These are phyloP conservation scores for Drosophila kikkawai DNA, from an alignment of 1,140 invertebrate species.

Conservation along the genomic window DNA sequence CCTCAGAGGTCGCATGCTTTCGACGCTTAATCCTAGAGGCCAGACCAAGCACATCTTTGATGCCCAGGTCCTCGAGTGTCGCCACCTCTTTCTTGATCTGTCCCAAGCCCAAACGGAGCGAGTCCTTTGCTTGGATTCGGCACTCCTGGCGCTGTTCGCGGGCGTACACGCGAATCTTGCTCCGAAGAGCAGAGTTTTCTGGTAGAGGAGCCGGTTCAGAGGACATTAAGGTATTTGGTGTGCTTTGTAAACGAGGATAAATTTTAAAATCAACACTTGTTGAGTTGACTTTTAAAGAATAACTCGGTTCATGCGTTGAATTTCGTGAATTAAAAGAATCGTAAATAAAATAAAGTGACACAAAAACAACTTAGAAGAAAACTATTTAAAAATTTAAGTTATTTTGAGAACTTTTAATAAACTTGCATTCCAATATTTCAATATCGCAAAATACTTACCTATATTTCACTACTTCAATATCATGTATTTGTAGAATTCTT, in stretches of 20 bases:
- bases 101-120: slow-evolving; percentile 71
- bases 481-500: background rate
- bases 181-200: slow-evolving; percentile 31
- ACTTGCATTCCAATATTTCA: no score
- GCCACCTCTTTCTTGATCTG: slow-evolving; percentile 64
- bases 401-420: rapidly evolving
- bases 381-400: no score
- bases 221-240: background rate
- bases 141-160: slow-evolving; percentile 51
- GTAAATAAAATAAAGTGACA: rapidly evolving
- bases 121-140: slow-evolving; percentile 58
- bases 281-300: background rate
- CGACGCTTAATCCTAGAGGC: slow-evolving; percentile 71
- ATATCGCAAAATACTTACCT: no score
- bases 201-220: background rate
- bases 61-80: slow-evolving; percentile 63
- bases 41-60: slow-evolving; percentile 72
- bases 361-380: background rate
- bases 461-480: no score
- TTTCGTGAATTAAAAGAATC: background rate
- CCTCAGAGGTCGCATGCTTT: slow-evolving; percentile 74
- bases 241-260: background rate
- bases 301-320: background rate
- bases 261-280: background rate
- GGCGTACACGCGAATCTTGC: slow-evolving; percentile 64